phyloP scores from a whole-genome alignment of 2,113 vertebrate species.

The Thermophis baileyi region DNA sequence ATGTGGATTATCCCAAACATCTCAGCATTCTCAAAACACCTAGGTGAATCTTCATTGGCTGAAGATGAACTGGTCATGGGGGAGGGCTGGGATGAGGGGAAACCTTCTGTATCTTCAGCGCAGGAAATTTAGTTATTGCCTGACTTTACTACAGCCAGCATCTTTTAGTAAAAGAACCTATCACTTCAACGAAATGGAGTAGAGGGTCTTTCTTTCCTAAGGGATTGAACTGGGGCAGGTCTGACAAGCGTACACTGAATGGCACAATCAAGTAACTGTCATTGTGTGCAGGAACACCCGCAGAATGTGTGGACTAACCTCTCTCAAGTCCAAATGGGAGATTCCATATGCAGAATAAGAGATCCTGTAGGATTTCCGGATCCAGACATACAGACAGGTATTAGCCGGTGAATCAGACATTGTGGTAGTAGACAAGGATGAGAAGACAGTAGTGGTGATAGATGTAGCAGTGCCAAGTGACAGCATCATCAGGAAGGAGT shows the following conservation, averaged over 20 bases:
- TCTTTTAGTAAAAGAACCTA: not conserved
- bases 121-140: not conserved
- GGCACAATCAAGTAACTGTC: not conserved
- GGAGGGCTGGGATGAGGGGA: not conserved
- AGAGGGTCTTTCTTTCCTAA: not conserved
- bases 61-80: not conserved
- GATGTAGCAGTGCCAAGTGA: not conserved
- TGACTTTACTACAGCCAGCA: not conserved
- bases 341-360: not conserved
- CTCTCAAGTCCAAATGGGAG: not conserved
- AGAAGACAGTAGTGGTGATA: not conserved
- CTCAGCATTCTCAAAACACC: not conserved
- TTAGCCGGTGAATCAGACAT: not conserved
- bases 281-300: not conserved
- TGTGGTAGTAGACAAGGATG: not conserved
- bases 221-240: not conserved
- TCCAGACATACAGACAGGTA: not conserved
- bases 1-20: not conserved
- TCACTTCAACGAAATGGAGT: not conserved
- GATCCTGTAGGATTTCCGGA: not conserved
- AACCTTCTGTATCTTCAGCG: not conserved
- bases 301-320: not conserved
- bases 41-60: not conserved
- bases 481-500: not conserved
- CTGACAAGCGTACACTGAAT: not conserved